These are phyloP conservation scores for Dryadula phaetusa DNA, from an alignment of 2,888 invertebrate genomes.

Conservation along the genomic window DNA sequence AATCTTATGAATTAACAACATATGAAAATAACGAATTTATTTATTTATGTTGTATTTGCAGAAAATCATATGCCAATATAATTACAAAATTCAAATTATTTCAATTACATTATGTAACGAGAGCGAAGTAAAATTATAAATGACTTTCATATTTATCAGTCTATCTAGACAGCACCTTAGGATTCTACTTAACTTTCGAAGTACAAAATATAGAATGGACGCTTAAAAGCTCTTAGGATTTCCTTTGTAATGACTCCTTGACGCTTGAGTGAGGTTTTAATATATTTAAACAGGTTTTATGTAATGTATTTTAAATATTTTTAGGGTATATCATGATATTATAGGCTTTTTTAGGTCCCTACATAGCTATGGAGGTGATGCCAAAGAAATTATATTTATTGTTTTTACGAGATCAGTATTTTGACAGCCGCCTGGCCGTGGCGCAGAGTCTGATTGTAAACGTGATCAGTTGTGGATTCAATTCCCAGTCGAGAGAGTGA, in stretches of 20 bases:
- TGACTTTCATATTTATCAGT: not conserved
- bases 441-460: too few species aligned
- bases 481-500: too few species aligned
- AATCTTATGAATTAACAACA: too few species aligned
- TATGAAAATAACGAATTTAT: too few species aligned
- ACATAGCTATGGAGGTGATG: too few species aligned
- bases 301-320: not conserved
- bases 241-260: not conserved
- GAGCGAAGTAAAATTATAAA: not conserved
- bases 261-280: not conserved
- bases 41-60: too few species aligned
- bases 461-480: too few species aligned
- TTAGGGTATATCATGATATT: too few species aligned
- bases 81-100: not conserved
- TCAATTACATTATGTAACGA: not conserved
- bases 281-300: not conserved
- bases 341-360: too few species aligned
- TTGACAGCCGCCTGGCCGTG: too few species aligned
- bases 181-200: not conserved
- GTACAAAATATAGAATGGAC: not conserved
- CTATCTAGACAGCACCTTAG: not conserved
- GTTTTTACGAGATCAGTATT: too few species aligned
- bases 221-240: not conserved
- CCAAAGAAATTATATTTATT: too few species aligned
- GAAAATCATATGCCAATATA: not conserved